Evolutionary conservation across 1,140 invertebrate species (phyloP).

Genomic region (Aphidius ervi): DNA sequence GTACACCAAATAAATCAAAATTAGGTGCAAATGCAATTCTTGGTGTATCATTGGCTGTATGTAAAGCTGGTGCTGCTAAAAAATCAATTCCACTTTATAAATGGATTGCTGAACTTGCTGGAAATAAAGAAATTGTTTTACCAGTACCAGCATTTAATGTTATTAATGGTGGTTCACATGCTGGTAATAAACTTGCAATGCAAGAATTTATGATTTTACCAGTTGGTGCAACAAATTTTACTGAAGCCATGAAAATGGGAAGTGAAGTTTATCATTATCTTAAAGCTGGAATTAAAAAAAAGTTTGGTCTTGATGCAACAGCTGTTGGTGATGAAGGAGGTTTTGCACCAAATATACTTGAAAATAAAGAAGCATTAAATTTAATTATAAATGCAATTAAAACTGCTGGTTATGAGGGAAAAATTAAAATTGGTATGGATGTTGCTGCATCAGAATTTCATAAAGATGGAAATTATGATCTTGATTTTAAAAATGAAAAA

Average conservation of each 20-base stretch:
- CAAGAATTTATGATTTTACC: slow-evolving; percentile 96
- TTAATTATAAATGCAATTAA: slow-evolving; percentile 89
- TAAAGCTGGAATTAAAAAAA: slow-evolving; percentile 92
- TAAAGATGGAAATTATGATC: slow-evolving; percentile 85
- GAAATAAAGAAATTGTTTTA: slow-evolving; percentile 84
- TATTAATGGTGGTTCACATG: slow-evolving; percentile 98
- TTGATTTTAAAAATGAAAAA: slow-evolving; percentile 96
- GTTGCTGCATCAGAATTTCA: slow-evolving; percentile 96
- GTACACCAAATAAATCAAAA: slow-evolving; percentile 94
- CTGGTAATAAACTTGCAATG: slow-evolving; percentile 98
- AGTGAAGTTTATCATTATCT: slow-evolving; percentile 95
- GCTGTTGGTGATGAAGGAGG: slow-evolving; percentile 99
- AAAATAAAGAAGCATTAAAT: slow-evolving; percentile 89
- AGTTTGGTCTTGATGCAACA: slow-evolving; percentile 92
- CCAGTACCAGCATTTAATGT: slow-evolving; percentile 98
- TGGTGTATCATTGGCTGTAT: slow-evolving; percentile 92
- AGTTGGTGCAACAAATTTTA: slow-evolving; percentile 82
- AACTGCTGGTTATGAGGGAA: slow-evolving; percentile 59
- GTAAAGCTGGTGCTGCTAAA: slow-evolving; percentile 94
- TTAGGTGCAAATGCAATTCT: slow-evolving; percentile 97
- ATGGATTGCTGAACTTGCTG: slow-evolving; percentile 91
- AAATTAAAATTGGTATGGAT: slow-evolving; percentile 93
- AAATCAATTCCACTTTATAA: slow-evolving; percentile 84
- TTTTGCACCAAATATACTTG: slow-evolving; percentile 96
- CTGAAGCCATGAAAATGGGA: slow-evolving; percentile 98